A percentile compares a stretch with the other conserved stretches of the same genome.
Evolutionary conservation across 2,113 vertebrate genomes (phyloP).

Genomic region (Echinops telfairi): DNA sequence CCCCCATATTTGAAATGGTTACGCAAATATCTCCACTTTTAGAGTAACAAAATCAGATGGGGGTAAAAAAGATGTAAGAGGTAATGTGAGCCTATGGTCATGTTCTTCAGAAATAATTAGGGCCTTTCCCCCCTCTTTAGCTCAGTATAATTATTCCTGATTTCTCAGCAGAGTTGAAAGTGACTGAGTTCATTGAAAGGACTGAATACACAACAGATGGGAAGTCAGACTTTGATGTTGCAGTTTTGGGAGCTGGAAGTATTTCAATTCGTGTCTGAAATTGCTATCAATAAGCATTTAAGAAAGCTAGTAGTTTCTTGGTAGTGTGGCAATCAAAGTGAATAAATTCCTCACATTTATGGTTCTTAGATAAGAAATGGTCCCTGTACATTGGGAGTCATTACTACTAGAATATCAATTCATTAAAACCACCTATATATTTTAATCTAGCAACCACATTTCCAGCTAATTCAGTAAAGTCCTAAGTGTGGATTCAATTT

Average conservation of each 20-base stretch:
- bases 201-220: constrained; percentile 29
- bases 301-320: constrained; percentile 52
- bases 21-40: constrained; percentile 32
- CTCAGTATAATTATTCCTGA: constrained; percentile 56
- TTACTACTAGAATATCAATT: neutral
- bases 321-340: neutral
- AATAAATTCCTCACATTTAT: constrained; percentile 48
- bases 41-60: constrained; percentile 38
- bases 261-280: constrained; percentile 19
- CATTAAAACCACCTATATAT: neutral
- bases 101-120: constrained; percentile 51
- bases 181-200: constrained; percentile 38
- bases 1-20: neutral
- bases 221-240: constrained; percentile 28
- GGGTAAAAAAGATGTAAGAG: neutral
- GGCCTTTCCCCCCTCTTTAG: neutral
- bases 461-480: constrained; percentile 28
- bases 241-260: neutral
- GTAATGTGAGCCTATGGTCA: neutral
- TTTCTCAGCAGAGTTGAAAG: constrained; percentile 55
- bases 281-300: constrained; percentile 42
- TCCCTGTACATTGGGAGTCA: neutral
- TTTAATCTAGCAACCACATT: neutral
- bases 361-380: constrained; percentile 40
- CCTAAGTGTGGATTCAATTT: neutral